phyloP scores from a whole-genome alignment of 2,888 invertebrate genomes.

The Eilema caniola region DNA sequence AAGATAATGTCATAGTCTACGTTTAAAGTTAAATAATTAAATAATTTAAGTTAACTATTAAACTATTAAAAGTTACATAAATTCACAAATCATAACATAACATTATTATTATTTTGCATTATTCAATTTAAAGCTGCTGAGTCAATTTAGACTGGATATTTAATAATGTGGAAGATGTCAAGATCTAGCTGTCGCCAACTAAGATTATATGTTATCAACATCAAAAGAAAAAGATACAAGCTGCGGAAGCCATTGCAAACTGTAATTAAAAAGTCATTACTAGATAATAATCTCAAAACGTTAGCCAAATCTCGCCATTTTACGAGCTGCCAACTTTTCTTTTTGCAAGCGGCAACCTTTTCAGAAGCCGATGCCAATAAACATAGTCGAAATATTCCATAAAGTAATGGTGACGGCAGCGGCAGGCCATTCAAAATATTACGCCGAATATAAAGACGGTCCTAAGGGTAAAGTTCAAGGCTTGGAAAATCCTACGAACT shows the following conservation, averaged over 20 bases:
- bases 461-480: constrained; percentile 11
- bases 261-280: background rate
- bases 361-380: constrained; percentile 16
- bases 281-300: background rate
- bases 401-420: background rate
- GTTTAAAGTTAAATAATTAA: too few relatives aligned
- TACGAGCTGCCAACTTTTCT: constrained; percentile 14
- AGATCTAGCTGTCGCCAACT: too few relatives aligned
- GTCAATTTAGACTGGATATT: too few relatives aligned
- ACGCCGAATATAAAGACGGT: constrained; percentile 8
- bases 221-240: background rate
- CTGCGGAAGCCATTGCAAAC: constrained; percentile 10
- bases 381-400: constrained; percentile 15
- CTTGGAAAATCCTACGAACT: constrained; percentile 8
- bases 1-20: too few relatives aligned
- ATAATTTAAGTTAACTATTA: too few relatives aligned
- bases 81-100: too few relatives aligned
- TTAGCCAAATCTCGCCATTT: constrained; percentile 10
- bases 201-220: too few relatives aligned
- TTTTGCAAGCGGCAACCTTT: background rate
- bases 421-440: constrained; percentile 15
- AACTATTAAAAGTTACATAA: too few relatives aligned
- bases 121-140: too few relatives aligned
- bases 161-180: too few relatives aligned
- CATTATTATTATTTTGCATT: too few relatives aligned